Evolutionary conservation across 2,113 vertebrate genomes (phyloP).

Genomic region (Oriolus oriolus): DNA sequence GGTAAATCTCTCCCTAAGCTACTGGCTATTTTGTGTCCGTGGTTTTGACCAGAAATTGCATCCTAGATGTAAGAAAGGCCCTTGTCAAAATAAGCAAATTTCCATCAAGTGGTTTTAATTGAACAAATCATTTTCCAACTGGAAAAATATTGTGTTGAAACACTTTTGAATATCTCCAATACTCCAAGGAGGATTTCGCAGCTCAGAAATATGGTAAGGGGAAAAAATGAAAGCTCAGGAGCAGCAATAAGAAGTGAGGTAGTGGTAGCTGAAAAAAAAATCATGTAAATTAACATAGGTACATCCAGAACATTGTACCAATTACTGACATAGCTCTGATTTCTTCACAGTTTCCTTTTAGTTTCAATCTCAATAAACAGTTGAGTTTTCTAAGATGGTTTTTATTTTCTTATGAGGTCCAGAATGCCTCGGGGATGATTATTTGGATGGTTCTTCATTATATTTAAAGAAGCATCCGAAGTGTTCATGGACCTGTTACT

Average conservation of each 20-base stretch:
- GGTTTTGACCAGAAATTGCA: slow-evolving; percentile 40
- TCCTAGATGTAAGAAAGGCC: neutral
- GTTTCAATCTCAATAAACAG: neutral
- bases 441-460: neutral
- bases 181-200: neutral
- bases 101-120: neutral
- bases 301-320: neutral
- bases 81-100: neutral
- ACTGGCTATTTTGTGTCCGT: neutral
- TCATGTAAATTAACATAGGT: neutral
- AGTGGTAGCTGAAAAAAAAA: neutral
- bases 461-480: neutral
- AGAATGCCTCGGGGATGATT: neutral
- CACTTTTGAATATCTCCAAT: neutral
- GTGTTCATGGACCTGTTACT: neutral
- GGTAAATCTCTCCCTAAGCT: slow-evolving; percentile 13
- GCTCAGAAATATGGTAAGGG: neutral
- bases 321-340: neutral
- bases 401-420: neutral
- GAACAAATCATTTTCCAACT: neutral
- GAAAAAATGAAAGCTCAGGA: neutral
- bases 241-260: neutral
- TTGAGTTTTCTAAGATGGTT: neutral
- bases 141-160: neutral
- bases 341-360: neutral